Evolutionary conservation across 2,888 invertebrate species (phyloP).

Genomic region (Theretra japonica): DNA sequence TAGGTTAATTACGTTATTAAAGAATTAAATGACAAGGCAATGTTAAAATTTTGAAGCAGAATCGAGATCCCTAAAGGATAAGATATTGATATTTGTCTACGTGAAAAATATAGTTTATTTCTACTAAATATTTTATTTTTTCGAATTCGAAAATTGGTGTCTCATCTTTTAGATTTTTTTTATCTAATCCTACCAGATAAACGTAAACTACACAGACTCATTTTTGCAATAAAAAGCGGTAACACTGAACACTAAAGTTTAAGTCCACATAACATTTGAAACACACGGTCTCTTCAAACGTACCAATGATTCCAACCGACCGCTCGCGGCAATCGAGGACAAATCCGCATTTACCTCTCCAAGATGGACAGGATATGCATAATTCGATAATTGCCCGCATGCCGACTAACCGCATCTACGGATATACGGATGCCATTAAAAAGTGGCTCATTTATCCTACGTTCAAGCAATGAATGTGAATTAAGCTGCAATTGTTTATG

Average conservation of each 20-base stretch:
- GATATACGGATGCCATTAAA: constrained; percentile 25
- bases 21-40: too few relatives aligned
- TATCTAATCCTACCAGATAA: too few relatives aligned
- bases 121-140: too few relatives aligned
- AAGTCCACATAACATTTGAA: neutral
- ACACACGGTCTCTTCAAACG: neutral
- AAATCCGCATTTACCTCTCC: constrained; percentile 44
- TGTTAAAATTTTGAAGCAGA: too few relatives aligned
- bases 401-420: constrained; percentile 53
- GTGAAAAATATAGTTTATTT: too few relatives aligned
- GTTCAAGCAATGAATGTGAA: neutral
- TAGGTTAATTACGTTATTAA: too few relatives aligned
- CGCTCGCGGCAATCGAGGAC: constrained; percentile 31
- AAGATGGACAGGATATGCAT: constrained; percentile 67
- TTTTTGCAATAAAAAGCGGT: neutral
- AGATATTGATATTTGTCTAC: too few relatives aligned
- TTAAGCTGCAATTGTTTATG: neutral
- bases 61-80: too few relatives aligned
- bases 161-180: too few relatives aligned
- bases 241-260: neutral
- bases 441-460: neutral
- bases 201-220: too few relatives aligned
- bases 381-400: constrained; percentile 78
- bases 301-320: neutral
- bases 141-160: too few relatives aligned